Percentiles rank a stretch among this genome's conserved stretches.
These are phyloP conservation scores for Micrasema longulum DNA, from an alignment of 1,140 invertebrate genomes.

Conservation along the genomic window DNA sequence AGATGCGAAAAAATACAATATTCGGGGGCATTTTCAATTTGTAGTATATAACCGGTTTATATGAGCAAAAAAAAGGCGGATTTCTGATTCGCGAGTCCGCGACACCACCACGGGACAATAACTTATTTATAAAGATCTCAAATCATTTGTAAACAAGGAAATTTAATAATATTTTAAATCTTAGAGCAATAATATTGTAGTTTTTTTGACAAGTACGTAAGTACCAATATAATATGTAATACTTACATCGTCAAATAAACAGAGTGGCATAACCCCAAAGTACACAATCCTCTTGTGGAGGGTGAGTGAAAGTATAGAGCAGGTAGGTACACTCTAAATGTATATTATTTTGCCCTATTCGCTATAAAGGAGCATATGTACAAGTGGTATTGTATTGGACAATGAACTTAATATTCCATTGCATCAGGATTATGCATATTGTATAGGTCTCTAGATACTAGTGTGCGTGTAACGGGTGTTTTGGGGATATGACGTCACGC, in stretches of 20 bases:
- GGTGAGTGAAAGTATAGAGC: constrained; percentile 19
- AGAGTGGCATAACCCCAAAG: neutral
- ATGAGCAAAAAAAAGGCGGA: too few relatives aligned
- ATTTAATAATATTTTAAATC: too few relatives aligned
- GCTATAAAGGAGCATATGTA: constrained; percentile 52
- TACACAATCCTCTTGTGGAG: constrained; percentile 25
- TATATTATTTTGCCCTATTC: constrained; percentile 53
- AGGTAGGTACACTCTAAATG: constrained; percentile 46
- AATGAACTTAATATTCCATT: constrained; percentile 49
- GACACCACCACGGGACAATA: too few relatives aligned
- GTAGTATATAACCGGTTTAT: too few relatives aligned
- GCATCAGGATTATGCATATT: constrained; percentile 28
- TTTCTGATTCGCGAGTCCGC: too few relatives aligned
- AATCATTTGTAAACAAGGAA: too few relatives aligned
- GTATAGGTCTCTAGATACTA: neutral
- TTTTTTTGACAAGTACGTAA: too few relatives aligned
- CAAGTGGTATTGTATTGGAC: constrained; percentile 55
- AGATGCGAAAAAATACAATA: too few relatives aligned
- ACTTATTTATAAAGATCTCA: too few relatives aligned
- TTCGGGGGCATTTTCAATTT: too few relatives aligned
- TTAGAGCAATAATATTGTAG: too few relatives aligned
- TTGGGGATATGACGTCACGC: neutral
- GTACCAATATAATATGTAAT: too few relatives aligned
- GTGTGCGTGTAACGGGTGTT: constrained; percentile 10
- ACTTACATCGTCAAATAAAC: constrained; percentile 24